A percentile compares a stretch with the other conserved stretches of the same genome.
Evolutionary conservation across 2,888 invertebrate species (phyloP).

Genomic region (Meta bourneti): DNA sequence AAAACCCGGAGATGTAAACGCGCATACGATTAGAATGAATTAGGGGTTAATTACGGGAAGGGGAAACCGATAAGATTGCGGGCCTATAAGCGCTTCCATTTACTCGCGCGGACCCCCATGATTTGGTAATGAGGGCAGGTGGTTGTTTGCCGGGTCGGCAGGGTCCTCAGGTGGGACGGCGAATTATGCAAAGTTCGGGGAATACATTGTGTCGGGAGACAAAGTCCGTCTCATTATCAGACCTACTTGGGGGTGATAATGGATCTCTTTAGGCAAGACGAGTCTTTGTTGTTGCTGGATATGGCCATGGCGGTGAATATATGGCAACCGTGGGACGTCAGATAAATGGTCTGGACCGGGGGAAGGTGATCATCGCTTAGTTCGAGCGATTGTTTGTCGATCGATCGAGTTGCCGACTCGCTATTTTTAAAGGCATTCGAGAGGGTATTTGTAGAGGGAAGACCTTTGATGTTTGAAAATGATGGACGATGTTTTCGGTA

Average conservation of each 20-base stretch:
- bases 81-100: neutral
- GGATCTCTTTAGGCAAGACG: neutral
- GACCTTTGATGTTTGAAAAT: neutral
- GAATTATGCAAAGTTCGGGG: neutral
- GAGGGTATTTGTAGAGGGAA: neutral
- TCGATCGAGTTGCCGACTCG: neutral
- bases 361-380: neutral
- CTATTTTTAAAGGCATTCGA: neutral
- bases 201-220: neutral
- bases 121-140: neutral
- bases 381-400: neutral
- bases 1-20: neutral
- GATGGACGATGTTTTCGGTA: neutral
- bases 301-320: neutral
- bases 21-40: conserved; percentile 20
- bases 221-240: neutral
- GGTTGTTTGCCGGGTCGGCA: neutral
- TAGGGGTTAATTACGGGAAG: conserved; percentile 7
- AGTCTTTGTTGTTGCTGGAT: neutral
- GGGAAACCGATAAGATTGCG: neutral
- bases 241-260: neutral
- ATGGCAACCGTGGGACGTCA: neutral
- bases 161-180: neutral
- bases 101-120: neutral
- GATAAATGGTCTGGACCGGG: too few species aligned